Conservation (phyloP, 2,797 vertebrate species). For the Enteromius paludinosus region DNA sequence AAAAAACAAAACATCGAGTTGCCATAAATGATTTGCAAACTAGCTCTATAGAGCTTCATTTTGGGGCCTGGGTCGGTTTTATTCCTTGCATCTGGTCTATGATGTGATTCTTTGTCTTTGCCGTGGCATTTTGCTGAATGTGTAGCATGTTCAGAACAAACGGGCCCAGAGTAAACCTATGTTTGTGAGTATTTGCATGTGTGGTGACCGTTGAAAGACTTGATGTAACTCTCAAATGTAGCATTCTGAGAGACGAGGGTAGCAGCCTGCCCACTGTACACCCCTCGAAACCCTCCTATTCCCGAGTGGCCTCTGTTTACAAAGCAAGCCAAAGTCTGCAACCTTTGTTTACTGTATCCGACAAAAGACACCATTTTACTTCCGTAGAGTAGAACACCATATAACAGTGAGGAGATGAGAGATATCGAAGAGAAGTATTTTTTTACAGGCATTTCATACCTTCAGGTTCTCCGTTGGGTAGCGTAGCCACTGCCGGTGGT, state of each 20-base stretch:
- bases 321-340: conserved; percentile 77
- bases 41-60: conserved; percentile 26
- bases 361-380: conserved; percentile 49
- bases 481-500: conserved; percentile 59
- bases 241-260: conserved; percentile 62
- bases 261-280: conserved; percentile 37
- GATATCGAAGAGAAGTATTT: conserved; percentile 71
- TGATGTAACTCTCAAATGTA: conserved; percentile 70
- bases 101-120: conserved; percentile 60
- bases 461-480: conserved; percentile 58
- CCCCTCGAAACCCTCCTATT: conserved; percentile 44
- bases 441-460: conserved; percentile 75
- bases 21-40: neutral
- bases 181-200: conserved; percentile 75
- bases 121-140: conserved; percentile 72
- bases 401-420: conserved; percentile 26
- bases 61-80: conserved; percentile 53
- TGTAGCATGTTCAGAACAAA: conserved; percentile 76
- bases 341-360: conserved; percentile 64
- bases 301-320: conserved; percentile 64
- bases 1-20: conserved; percentile 1
- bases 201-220: conserved; percentile 67
- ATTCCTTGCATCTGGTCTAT: conserved; percentile 47
- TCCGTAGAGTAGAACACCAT: conserved; percentile 41
- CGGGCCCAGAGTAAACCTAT: conserved; percentile 66